Evolutionary conservation across 2,113 vertebrate species (phyloP).

Genomic region (Phaethon lepturus): DNA sequence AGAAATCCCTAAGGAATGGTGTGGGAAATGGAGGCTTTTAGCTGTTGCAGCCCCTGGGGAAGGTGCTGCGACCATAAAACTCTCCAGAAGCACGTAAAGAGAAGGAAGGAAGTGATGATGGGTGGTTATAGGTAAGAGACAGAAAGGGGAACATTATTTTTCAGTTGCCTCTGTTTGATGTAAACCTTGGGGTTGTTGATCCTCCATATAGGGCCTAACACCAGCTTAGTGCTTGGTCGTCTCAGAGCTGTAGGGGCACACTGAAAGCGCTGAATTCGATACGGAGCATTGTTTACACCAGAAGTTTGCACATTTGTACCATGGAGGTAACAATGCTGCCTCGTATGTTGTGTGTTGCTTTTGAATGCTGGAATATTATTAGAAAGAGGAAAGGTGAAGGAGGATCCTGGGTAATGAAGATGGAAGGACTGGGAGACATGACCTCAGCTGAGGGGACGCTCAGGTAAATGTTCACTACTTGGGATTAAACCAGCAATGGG

Average conservation of each 20-base stretch:
- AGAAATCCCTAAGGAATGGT: neutral
- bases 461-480: neutral
- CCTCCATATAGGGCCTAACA: neutral
- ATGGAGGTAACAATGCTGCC: neutral
- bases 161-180: neutral
- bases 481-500: neutral
- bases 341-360: neutral
- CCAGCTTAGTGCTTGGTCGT: neutral
- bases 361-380: neutral
- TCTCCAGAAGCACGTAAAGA: neutral
- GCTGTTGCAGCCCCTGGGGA: neutral
- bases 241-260: neutral
- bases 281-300: rapidly evolving
- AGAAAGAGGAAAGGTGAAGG: neutral
- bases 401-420: neutral
- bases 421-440: neutral
- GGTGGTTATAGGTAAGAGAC: neutral
- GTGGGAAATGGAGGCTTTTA: neutral
- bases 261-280: neutral
- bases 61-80: neutral
- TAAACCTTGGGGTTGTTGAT: neutral
- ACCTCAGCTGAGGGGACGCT: neutral
- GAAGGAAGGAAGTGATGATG: neutral
- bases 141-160: neutral
- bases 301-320: neutral